Evolutionary conservation across 2,113 vertebrate species (phyloP).

Genomic region (Balaeniceps rex): DNA sequence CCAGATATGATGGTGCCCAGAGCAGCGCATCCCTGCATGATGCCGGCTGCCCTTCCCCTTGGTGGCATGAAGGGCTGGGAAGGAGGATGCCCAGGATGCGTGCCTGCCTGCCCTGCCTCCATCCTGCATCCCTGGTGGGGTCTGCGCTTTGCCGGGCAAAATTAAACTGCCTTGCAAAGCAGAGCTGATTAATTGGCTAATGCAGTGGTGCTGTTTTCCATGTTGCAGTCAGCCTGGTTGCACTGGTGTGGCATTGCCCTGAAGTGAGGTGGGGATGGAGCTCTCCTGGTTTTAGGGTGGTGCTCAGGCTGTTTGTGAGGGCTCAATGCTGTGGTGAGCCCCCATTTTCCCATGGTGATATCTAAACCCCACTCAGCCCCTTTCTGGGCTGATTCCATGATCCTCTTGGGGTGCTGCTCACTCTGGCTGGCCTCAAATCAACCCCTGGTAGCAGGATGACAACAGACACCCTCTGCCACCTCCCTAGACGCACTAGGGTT

Average conservation of each 20-base stretch:
- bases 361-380: neutral
- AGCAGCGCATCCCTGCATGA: neutral
- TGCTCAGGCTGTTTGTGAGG: neutral
- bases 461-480: neutral
- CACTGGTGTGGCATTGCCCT: neutral
- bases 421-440: neutral
- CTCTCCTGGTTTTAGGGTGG: neutral
- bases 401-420: neutral
- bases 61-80: neutral
- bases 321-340: neutral
- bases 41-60: neutral
- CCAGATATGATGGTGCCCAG: neutral
- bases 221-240: neutral
- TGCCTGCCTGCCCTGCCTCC: neutral
- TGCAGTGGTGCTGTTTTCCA: neutral
- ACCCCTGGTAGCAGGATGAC: neutral
- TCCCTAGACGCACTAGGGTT: neutral
- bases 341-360: neutral
- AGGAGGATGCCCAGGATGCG: neutral
- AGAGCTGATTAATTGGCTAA: neutral
- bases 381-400: neutral
- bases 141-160: neutral
- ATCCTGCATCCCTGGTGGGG: neutral
- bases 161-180: neutral
- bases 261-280: neutral